Conservation (phyloP, 2,113 vertebrate genomes). For the Nothocercus julius region DNA sequence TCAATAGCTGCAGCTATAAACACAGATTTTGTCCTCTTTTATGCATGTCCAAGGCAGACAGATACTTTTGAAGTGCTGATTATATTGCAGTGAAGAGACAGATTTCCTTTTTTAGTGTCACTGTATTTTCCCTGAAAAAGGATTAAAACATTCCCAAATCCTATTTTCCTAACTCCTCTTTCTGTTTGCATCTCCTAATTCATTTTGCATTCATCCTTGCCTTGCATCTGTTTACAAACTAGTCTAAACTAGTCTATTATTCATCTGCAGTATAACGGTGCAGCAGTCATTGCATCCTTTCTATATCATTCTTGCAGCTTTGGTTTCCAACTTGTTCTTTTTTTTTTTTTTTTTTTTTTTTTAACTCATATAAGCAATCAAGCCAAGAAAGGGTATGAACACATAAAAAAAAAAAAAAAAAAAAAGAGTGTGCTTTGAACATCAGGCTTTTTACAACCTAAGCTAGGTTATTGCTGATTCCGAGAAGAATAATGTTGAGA, state of each 20-base stretch:
- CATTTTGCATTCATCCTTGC: conserved; percentile 42
- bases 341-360: neutral
- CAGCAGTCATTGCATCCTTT: conserved; percentile 47
- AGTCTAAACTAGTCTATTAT: conserved; percentile 68
- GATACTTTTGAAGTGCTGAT: neutral
- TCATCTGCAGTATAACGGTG: conserved; percentile 54
- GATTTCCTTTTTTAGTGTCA: neutral
- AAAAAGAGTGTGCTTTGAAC: conserved; percentile 25
- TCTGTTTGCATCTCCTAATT: conserved; percentile 36
- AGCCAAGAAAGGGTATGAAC: conserved; percentile 51
- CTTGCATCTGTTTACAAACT: conserved; percentile 59
- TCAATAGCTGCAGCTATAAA: neutral
- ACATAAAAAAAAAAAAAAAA: conserved; percentile 7
- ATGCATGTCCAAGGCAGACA: neutral
- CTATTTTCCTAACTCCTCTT: conserved; percentile 24
- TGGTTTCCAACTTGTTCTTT: conserved; percentile 34
- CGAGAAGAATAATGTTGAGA: conserved; percentile 32
- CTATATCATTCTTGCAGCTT: conserved; percentile 46
- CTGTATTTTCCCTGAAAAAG: conserved; percentile 17
- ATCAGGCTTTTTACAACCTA: conserved; percentile 58
- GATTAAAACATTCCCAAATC: conserved; percentile 20
- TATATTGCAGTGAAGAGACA: neutral
- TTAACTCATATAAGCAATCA: conserved; percentile 52
- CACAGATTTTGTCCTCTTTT: neutral
- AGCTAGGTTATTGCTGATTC: conserved; percentile 58